Base-by-base conservation (phyloP, 92 coral and sea anemone genomes). In the Plumapathes pennacea region DNA sequence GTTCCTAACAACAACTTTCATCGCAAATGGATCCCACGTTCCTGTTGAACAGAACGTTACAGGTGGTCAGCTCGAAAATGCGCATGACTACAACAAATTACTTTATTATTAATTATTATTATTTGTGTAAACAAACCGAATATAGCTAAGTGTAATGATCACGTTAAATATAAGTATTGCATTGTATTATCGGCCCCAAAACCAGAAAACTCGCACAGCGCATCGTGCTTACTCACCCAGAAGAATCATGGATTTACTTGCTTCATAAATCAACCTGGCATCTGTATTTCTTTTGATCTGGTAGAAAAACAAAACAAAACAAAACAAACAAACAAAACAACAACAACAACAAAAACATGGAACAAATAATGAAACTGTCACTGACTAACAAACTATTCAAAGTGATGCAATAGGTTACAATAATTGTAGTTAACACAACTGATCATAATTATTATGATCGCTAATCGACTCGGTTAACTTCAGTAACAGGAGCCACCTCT, bases 231-330 rank as follows among this genome's bases (percentile, higher is more conserved):
- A 19, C 76, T 30, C 48, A 88, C 98, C 98, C 54, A 89, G 69
- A 41, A 92, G 61, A 45, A 92, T 81, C 57, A 92, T 39, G 0
- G 98, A 75, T 57, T 79, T 92, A 78, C 98, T 88, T 32, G 98
- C 94, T 76, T 92, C 98, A 50, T 92, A 89, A 28, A 84, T 67
- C 62, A 92, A 77, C 17, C 90, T 64, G 0, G 96, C 71, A 31
- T 92, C 84, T 15, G 64, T 62, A 18, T 76, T 72, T 41, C 53
- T 38, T 13, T 30, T 62, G 75, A 86, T 37, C 95, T 86, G 48
- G 10, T 25, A 41, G 38, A 47, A 38, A 21, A 47, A 27, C 9
- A 29, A 25, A 26, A 20, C 4, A 10, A 23, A 25, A 0, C 34
- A 19, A 32, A 30, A 32, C 15, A 20, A 32, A 39, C 4, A 10